Conservation (phyloP, 2,888 invertebrate species). For the Agriotes lineatus region DNA sequence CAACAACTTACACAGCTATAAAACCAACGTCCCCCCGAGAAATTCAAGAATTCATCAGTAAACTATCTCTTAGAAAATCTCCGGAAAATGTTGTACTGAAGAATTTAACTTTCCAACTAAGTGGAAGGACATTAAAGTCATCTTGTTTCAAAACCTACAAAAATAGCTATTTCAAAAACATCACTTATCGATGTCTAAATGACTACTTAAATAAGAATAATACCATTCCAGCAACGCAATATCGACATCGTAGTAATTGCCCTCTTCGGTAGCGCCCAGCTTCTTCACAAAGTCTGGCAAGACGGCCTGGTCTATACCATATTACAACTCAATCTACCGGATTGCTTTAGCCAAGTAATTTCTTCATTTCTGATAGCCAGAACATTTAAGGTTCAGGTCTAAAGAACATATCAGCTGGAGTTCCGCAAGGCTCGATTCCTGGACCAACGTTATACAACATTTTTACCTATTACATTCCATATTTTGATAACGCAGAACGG, state of each 20-base stretch:
- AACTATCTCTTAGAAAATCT: not conserved
- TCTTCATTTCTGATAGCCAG: too few species aligned
- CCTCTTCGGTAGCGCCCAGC: not conserved
- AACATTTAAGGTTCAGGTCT: too few species aligned
- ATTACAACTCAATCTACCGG: too few species aligned
- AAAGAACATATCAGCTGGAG: too few species aligned
- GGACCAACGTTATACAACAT: too few species aligned
- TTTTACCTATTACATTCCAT: too few species aligned
- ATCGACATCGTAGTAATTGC: not conserved
- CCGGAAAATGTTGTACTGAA: not conserved
- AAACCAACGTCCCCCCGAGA: not conserved
- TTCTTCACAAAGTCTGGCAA: too few species aligned
- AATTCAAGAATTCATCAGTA: too few species aligned
- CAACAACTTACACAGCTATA: not conserved
- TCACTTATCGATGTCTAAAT: not conserved
- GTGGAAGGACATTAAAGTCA: not conserved
- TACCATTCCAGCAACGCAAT: not conserved
- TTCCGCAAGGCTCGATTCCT: too few species aligned
- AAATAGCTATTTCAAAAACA: not conserved
- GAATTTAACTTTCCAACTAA: not conserved
- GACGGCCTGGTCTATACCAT: too few species aligned
- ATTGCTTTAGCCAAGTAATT: too few species aligned
- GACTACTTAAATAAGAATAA: not conserved
- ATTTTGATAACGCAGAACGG: too few species aligned
- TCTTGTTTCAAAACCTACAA: not conserved